phyloP scores from a whole-genome alignment of 2,113 vertebrate species.

The Danio rerio region GRCz12tu NC_133180.1:66114001-66114500 shows the following conservation, averaged over 20 bases:
- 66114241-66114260: slow-evolving; percentile 61
- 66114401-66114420: not conserved
- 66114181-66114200: not conserved
- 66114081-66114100: slow-evolving; percentile 49
- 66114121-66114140: slow-evolving; percentile 30
- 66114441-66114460: too few species aligned
- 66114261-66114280: slow-evolving; percentile 30
- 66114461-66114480: not conserved
- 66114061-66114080: slow-evolving; percentile 52
- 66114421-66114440: too few species aligned
- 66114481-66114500: not conserved
- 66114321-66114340: slow-evolving; percentile 16
- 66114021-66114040: slow-evolving; percentile 47
- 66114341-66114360: not conserved
- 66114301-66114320: slow-evolving; percentile 48
- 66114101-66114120: slow-evolving; percentile 28
- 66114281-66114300: slow-evolving; percentile 34
- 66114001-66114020: slow-evolving; percentile 32
- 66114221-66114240: slow-evolving; percentile 41
- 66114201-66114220: slow-evolving; percentile 1
- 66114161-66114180: slow-evolving; percentile 11
- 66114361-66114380: slow-evolving; percentile 2
- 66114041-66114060: slow-evolving; percentile 12
- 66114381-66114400: not conserved
- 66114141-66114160: slow-evolving; percentile 13